Conservation (phyloP, 2,797 vertebrate genomes). For the Calcarius lapponicus region DNA sequence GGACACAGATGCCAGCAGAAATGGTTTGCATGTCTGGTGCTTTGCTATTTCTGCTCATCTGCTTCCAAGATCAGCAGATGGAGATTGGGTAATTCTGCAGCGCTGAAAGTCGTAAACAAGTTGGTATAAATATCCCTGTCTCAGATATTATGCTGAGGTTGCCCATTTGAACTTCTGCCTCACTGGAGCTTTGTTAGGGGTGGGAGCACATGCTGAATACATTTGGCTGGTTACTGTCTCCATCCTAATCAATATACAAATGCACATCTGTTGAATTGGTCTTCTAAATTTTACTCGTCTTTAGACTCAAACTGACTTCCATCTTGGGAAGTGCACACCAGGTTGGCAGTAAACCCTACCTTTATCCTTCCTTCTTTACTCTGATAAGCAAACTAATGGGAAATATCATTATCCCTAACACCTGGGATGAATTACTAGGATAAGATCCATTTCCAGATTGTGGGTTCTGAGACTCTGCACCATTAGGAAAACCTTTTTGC, state of each 20-base stretch:
- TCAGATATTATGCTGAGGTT: slow-evolving; percentile 21
- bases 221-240: neutral
- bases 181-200: neutral
- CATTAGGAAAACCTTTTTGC: neutral
- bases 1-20: neutral
- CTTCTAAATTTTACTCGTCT: neutral
- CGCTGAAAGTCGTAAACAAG: neutral
- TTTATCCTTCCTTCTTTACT: neutral
- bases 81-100: slow-evolving; percentile 48
- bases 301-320: neutral
- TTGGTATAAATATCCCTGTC: slow-evolving; percentile 12
- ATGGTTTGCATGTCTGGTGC: neutral
- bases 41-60: slow-evolving; percentile 28
- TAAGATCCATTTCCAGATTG: neutral
- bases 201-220: neutral
- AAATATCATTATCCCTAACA: neutral
- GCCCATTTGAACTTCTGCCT: slow-evolving; percentile 2
- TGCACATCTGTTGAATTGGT: neutral
- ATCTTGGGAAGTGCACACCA: neutral
- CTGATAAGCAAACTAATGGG: neutral
- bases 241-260: neutral
- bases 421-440: neutral
- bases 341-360: neutral
- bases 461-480: neutral
- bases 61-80: slow-evolving; percentile 34